Conservation (phyloP, 2,888 invertebrate genomes). For the Allygus modestus region DNA sequence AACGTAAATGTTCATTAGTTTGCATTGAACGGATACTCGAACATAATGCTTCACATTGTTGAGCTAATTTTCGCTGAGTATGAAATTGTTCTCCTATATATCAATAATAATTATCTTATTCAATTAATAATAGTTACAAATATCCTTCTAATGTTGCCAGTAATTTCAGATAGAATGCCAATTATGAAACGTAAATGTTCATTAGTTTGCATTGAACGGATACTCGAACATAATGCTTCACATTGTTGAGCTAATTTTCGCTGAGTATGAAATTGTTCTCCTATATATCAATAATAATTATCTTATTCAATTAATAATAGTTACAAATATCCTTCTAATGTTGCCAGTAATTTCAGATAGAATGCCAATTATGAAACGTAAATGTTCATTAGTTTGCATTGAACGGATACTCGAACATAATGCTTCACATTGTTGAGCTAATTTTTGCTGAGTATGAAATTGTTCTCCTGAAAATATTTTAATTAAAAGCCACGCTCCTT, state of each 20-base stretch:
- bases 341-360: neutral
- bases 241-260: neutral
- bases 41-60: neutral
- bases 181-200: neutral
- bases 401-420: neutral
- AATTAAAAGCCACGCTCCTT: constrained; percentile 17
- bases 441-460: constrained; percentile 11
- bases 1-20: neutral
- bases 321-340: too few relatives aligned
- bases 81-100: constrained; percentile 20
- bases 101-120: too few relatives aligned
- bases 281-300: too few relatives aligned
- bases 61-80: constrained; percentile 7
- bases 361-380: neutral
- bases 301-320: too few relatives aligned
- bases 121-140: too few relatives aligned
- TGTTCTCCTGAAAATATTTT: constrained; percentile 33
- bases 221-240: neutral
- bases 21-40: neutral
- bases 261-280: constrained; percentile 23
- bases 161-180: neutral
- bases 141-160: neutral
- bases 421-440: neutral
- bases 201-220: neutral
- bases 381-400: neutral